Percentiles rank a stretch among this genome's conserved stretches.
phyloP scores from a whole-genome alignment of 2,113 vertebrate genomes.

The Platysternon megacephalum region DNA sequence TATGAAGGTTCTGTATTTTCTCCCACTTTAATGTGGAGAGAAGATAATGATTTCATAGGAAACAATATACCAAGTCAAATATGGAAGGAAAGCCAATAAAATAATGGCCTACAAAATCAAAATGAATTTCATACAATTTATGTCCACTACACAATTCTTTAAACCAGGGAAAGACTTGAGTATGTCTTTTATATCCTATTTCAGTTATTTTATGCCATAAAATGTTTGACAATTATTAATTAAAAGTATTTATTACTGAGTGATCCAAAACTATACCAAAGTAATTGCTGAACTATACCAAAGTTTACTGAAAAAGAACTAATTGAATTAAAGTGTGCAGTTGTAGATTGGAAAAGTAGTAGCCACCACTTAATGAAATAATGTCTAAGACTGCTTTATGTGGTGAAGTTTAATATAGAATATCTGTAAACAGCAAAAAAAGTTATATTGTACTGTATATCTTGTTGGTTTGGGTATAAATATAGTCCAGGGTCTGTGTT shows the following conservation, averaged over 20 bases:
- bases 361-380: not conserved
- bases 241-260: not conserved
- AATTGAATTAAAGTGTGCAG: not conserved
- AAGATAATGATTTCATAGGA: not conserved
- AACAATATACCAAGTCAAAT: not conserved
- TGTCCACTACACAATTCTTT: not conserved
- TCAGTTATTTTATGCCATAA: not conserved
- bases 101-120: not conserved
- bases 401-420: not conserved
- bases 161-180: not conserved
- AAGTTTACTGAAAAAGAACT: not conserved
- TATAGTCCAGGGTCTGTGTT: fast-evolving
- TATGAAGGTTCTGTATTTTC: not conserved
- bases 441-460: not conserved
- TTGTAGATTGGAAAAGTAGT: not conserved
- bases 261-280: not conserved
- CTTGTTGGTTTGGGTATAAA: not conserved
- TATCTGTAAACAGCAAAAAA: not conserved
- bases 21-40: not conserved
- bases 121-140: not conserved
- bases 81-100: not conserved
- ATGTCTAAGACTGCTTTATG: not conserved
- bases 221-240: not conserved
- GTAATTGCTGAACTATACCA: not conserved
- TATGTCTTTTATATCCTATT: not conserved